Conservation (phyloP, 2,888 invertebrate genomes). For the Nysson spinosus region DNA sequence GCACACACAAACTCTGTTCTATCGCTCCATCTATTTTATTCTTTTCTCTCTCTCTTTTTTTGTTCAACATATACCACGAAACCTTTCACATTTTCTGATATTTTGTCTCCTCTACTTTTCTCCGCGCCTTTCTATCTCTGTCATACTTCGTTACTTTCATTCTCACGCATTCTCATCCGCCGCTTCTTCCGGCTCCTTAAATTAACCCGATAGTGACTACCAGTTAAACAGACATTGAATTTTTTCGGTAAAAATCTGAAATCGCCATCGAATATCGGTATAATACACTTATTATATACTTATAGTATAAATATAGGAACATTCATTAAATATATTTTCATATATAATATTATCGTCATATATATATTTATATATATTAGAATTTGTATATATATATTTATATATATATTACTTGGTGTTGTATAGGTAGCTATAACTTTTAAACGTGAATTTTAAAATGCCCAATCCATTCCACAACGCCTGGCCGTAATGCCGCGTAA, state of each 20-base stretch:
- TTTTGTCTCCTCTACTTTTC: constrained; percentile 24
- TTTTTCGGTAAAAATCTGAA: constrained; percentile 75
- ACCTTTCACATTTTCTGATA: constrained; percentile 26
- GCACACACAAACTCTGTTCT: constrained; percentile 52
- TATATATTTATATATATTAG: constrained; percentile 47
- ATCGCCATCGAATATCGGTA: constrained; percentile 76
- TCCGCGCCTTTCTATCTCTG: not conserved
- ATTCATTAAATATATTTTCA: constrained; percentile 77
- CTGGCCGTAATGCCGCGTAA: constrained; percentile 49
- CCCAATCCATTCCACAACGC: constrained; percentile 71
- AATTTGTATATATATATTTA: constrained; percentile 63
- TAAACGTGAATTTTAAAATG: constrained; percentile 72
- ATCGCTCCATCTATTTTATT: constrained; percentile 21
- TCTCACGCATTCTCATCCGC: constrained; percentile 28
- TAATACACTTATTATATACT: constrained; percentile 74
- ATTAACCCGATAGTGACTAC: constrained; percentile 59
- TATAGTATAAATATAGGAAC: constrained; percentile 77
- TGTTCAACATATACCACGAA: no score
- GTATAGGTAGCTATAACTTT: constrained; percentile 69
- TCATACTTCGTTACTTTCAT: constrained; percentile 24
- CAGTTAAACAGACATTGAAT: constrained; percentile 70
- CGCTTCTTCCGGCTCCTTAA: constrained; percentile 52
- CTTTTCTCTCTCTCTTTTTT: constrained; percentile 8
- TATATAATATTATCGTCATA: constrained; percentile 66
- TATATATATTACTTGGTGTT: constrained; percentile 74